phyloP scores from a whole-genome alignment of 1,140 invertebrate species.

The Centruroides vittatus region DNA sequence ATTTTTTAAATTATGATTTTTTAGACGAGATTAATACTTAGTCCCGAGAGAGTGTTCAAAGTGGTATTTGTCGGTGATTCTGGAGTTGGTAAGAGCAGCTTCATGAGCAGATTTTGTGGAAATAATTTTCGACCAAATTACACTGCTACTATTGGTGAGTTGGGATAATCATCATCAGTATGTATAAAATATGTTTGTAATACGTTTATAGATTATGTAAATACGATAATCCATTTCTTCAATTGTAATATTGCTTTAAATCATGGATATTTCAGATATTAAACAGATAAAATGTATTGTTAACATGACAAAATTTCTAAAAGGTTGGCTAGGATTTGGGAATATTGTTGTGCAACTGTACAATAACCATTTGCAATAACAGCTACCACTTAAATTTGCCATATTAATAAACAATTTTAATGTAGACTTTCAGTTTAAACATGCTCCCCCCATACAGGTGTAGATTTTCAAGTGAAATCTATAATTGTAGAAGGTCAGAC shows the following conservation, averaged over 20 bases:
- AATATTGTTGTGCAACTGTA: neutral
- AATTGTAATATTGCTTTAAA: no score
- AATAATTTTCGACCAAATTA: slow-evolving; percentile 36
- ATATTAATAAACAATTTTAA: neutral
- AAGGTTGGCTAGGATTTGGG: no score
- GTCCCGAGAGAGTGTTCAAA: slow-evolving; percentile 38
- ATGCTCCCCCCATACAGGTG: slow-evolving; percentile 21
- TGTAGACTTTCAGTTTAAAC: neutral
- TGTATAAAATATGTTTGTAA: neutral
- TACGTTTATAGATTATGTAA: neutral
- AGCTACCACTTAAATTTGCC: neutral
- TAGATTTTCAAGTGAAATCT: slow-evolving; percentile 43
- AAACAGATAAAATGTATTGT: no score
- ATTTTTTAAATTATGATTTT: no score
- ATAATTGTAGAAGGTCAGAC: slow-evolving; percentile 31
- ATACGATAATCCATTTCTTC: neutral
- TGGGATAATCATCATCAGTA: neutral
- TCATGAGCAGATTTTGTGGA: slow-evolving; percentile 41
- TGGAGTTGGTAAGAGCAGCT: slow-evolving; percentile 43
- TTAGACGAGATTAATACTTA: neutral
- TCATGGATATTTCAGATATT: no score
- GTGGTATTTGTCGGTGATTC: slow-evolving; percentile 45
- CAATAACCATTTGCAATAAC: neutral
- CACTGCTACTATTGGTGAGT: slow-evolving; percentile 39
- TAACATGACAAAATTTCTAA: no score